Percentiles rank a stretch among this genome's conserved stretches.
These are phyloP conservation scores for Xylocampa areola DNA, from an alignment of 2,888 invertebrate species.

Conservation along the genomic window DNA sequence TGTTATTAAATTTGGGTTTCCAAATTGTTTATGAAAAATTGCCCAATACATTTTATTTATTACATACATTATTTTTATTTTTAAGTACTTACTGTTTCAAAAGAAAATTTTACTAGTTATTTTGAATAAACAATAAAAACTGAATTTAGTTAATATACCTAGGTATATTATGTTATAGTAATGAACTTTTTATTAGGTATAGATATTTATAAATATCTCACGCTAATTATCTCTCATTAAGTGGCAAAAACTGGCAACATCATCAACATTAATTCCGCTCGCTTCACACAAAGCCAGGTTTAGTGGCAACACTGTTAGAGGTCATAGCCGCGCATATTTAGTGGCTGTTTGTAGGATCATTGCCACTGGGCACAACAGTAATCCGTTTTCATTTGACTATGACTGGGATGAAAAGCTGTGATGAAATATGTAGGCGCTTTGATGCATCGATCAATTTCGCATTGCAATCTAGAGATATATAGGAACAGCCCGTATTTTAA, in stretches of 20 bases:
- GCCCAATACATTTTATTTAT: too few relatives aligned
- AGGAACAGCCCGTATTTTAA: too few relatives aligned
- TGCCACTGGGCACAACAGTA: conserved; percentile 44
- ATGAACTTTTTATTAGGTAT: neutral
- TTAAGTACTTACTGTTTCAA: too few relatives aligned
- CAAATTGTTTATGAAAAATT: neutral
- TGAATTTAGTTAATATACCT: too few relatives aligned
- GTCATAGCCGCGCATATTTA: conserved; percentile 46
- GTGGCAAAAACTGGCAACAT: conserved; percentile 22
- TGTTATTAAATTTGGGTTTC: neutral
- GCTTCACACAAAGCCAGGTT: conserved; percentile 46
- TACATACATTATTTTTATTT: too few relatives aligned
- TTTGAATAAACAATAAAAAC: too few relatives aligned
- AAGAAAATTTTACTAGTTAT: too few relatives aligned
- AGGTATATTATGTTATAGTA: too few relatives aligned
- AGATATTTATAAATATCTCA: conserved; percentile 1
- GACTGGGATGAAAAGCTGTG: conserved; percentile 22
- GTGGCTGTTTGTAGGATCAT: conserved; percentile 42
- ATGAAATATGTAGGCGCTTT: conserved; percentile 11
- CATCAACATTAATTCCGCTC: conserved; percentile 39
- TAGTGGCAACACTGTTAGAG: conserved; percentile 40
- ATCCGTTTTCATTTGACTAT: conserved; percentile 46
- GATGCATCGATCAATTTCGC: conserved; percentile 23
- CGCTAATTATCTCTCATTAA: conserved; percentile 37
- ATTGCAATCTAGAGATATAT: too few relatives aligned